Evolutionary conservation across 2,797 vertebrate species (phyloP), one percentile per base, ranked within the genome.

Genomic region (Myotis myotis): DNA sequence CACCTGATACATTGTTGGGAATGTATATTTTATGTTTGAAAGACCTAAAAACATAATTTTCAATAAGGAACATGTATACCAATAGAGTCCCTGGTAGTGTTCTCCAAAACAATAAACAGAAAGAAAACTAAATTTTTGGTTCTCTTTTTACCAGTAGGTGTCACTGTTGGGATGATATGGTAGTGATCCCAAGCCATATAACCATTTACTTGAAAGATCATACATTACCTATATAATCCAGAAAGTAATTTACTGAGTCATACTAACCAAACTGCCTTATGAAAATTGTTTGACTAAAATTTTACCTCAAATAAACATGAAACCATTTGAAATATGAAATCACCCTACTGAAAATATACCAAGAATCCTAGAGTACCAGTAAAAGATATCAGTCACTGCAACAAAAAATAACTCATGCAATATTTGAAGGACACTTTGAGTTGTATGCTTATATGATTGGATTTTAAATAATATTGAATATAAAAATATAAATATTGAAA

Each of bases 161-260:
- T 98, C 98, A 97, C 98, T 98, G 93, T 98, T 97, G 98, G 88
- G 98, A 98, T 98, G 98, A 22, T 49, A 93, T 97, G 97, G 94
- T 93, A 86, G 71, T 87, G 89, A 95, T 96, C 91, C 75, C 62
- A 88, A 89, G 47, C 16, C 82, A 44, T 19, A 82, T 94, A 44
- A 89, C 23, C 23, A 95, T 96, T 87, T 57, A 41, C 51, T 75
- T 55, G 53, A 38, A 89, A 96, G 64, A 89, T 49, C 44, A 22
- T 47, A 4, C 12, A 28, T 86, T 87, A 84, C 47, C 91, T 93
- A 25, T 36, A 49, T 57, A 89, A 91, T 60, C 25, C 66, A 94
- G 70, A 95, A 79, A 49, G 36, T 72, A 93, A 93, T 92, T 95
- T 82, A 62, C 30, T 78, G 68, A 91, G 33, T 53, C 51, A 49